phyloP scores from a whole-genome alignment of 2,113 vertebrate genomes.

The Erpornis zantholeuca region DNA sequence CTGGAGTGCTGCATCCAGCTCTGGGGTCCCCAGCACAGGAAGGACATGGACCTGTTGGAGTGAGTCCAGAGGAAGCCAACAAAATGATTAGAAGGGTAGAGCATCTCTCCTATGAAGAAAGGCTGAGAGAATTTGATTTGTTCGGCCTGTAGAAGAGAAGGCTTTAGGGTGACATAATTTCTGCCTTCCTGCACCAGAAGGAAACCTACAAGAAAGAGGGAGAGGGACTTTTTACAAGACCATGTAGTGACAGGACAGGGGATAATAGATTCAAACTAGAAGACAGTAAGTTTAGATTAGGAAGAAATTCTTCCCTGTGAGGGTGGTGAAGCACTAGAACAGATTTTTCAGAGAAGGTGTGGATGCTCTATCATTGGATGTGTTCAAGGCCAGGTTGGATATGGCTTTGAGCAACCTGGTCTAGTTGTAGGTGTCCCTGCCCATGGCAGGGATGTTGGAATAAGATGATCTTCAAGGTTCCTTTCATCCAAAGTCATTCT shows the following conservation, averaged over 20 bases:
- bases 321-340: neutral
- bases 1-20: neutral
- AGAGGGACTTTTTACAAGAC: neutral
- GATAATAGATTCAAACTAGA: neutral
- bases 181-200: neutral
- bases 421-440: neutral
- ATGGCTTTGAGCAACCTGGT: neutral
- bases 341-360: neutral
- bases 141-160: neutral
- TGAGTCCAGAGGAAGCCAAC: neutral
- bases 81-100: neutral
- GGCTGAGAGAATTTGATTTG: neutral
- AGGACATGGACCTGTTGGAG: accelerated
- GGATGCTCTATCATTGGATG: neutral
- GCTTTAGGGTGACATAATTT: neutral
- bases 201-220: neutral
- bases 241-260: neutral
- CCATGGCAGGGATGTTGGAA: neutral
- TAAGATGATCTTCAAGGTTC: neutral
- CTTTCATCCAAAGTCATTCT: neutral
- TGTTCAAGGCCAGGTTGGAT: neutral
- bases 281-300: neutral
- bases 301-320: neutral
- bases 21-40: neutral
- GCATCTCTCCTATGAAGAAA: neutral